These are phyloP conservation scores for Calephelis nemesis DNA, from an alignment of 1,140 invertebrate species.

Conservation along the genomic window DNA sequence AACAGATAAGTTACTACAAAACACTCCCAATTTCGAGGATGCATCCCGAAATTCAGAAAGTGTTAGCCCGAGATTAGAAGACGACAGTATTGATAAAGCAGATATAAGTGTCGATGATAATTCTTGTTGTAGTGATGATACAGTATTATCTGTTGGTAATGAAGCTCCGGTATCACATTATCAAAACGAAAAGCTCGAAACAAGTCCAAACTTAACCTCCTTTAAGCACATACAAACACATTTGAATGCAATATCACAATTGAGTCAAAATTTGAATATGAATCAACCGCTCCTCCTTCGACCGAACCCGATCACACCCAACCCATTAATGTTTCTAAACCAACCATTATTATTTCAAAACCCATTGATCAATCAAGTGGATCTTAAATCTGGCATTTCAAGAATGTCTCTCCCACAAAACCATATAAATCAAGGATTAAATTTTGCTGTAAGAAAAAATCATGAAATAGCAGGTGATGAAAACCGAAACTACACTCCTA, in stretches of 20 bases:
- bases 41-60: slow-evolving; percentile 54
- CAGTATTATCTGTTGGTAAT: slow-evolving; percentile 84
- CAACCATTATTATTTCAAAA: slow-evolving; percentile 74
- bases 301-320: slow-evolving; percentile 75
- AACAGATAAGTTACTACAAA: slow-evolving; percentile 72
- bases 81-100: slow-evolving; percentile 56
- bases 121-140: slow-evolving; percentile 83
- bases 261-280: slow-evolving; percentile 74
- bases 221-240: slow-evolving; percentile 82
- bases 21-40: slow-evolving; percentile 69
- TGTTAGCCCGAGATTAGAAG: slow-evolving; percentile 54
- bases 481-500: slow-evolving; percentile 45
- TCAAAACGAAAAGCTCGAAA: slow-evolving; percentile 43
- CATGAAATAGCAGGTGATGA: slow-evolving; percentile 52
- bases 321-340: slow-evolving; percentile 75
- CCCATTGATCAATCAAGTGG: slow-evolving; percentile 57
- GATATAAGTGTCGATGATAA: slow-evolving; percentile 74
- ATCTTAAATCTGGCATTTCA: slow-evolving; percentile 50
- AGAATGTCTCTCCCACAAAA: slow-evolving; percentile 49
- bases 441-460: slow-evolving; percentile 1
- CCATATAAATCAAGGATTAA: slow-evolving; percentile 37
- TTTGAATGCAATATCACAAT: slow-evolving; percentile 80
- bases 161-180: slow-evolving; percentile 72
- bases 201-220: slow-evolving; percentile 62
- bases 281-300: slow-evolving; percentile 66